Evolutionary conservation across 2,888 invertebrate species (phyloP).

Genomic region (Acanthosepion lycidas): DNA sequence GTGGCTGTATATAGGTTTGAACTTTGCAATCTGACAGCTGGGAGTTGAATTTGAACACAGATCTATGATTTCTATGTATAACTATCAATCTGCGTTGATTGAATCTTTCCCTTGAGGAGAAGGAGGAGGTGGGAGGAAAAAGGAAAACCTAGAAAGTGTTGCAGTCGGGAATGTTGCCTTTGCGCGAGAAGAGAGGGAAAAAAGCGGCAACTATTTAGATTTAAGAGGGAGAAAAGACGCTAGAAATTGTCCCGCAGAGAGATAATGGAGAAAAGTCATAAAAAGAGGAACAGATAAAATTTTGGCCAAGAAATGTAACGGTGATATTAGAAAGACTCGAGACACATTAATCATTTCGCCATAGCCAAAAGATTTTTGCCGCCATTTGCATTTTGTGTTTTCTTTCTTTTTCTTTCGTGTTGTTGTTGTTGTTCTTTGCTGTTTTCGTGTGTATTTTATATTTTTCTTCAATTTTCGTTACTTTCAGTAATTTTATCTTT

Average conservation of each 20-base stretch:
- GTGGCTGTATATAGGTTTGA: no score
- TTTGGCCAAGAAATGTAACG: background rate
- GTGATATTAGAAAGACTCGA: background rate
- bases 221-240: background rate
- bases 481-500: no score
- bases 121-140: no score
- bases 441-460: background rate
- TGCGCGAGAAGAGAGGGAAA: background rate
- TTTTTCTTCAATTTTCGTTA: no score
- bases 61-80: no score
- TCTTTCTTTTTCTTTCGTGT: background rate
- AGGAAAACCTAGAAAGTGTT: background rate
- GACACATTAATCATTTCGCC: conserved; percentile 8
- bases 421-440: background rate
- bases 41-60: no score
- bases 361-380: background rate
- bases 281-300: background rate
- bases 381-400: background rate
- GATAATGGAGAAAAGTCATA: background rate
- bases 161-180: background rate
- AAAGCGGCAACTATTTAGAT: background rate
- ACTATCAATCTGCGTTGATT: no score
- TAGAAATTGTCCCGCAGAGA: background rate
- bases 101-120: no score
- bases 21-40: no score